Base-by-base conservation (phyloP, 2,797 vertebrate genomes). In the Ctenopoma multispine region DNA sequence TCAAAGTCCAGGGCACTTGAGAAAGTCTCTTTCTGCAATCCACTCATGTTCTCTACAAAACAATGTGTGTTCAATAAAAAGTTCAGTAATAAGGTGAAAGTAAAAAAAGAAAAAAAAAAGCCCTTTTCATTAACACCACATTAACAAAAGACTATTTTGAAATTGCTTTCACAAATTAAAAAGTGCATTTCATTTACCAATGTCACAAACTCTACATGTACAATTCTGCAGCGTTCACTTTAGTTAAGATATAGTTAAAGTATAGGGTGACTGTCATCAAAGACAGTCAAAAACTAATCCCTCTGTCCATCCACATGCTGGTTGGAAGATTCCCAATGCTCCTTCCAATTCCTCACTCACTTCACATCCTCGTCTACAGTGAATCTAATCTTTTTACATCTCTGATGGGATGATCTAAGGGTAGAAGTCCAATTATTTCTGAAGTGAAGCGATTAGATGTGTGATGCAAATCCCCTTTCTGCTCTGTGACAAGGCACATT, bases 341-440 rank as follows among this genome's bases (percentile, higher is more conserved):
- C 53, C 29, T 20, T 62, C 18, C 57, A 70, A 61, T 80, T 76
- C 63, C 46, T 68, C 54, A 56, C 62, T 70, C 63, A 51, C 60
- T 70, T 79, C 69, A 34, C 66, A 65, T 79, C 51, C 51, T 40
- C 59, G 63, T 73, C 61, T 54, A 57, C 57, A 75, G 15, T 74
- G 49, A 63, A 69, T 8, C 17, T 84, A 87, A 88, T 86, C 85
- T 80, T 68, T 67, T 51, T 31, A 53, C 81, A 79, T 82, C 69
- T 75, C 20, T 80, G 73, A 87, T 73, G 61, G 63, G 79, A 88
- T 72, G 79, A 92, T 86, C 66, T 80, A 46, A 69, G 75, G 55
- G 67, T 78, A 58, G 72, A 84, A 85, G 75, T 77, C 72, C 74
- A 84, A 87, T 88, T 88, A 91, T 82, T 84, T 77, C 60, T 54